Evolutionary conservation across 2,797 vertebrate genomes (phyloP).

Genomic region (Chaunax sp.): DNA sequence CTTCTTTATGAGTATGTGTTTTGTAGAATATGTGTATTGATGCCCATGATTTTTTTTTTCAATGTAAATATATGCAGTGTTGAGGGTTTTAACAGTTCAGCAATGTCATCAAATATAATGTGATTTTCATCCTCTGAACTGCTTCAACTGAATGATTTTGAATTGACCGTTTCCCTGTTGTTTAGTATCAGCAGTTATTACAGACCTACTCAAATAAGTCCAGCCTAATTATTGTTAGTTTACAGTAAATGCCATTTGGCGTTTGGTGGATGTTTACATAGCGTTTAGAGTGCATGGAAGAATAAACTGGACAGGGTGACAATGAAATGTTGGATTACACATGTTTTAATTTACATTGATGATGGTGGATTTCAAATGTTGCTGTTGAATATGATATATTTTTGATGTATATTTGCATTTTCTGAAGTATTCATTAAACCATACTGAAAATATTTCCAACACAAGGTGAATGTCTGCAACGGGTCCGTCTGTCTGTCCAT

Average conservation of each 20-base stretch:
- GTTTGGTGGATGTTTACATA: constrained; percentile 20
- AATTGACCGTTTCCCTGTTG: constrained; percentile 6
- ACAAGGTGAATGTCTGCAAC: constrained; percentile 26
- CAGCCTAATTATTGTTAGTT: constrained; percentile 33
- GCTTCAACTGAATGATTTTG: constrained; percentile 27
- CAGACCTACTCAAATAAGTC: constrained; percentile 28
- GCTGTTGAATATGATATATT: constrained; percentile 50
- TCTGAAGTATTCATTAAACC: constrained; percentile 71
- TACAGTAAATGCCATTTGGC: constrained; percentile 43
- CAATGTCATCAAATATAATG: constrained; percentile 38
- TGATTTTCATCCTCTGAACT: constrained; percentile 33
- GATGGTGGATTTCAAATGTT: constrained; percentile 36
- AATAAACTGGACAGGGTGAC: constrained; percentile 29
- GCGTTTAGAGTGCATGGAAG: constrained; percentile 34
- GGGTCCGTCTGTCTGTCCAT: too few species aligned
- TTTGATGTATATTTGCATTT: constrained; percentile 68
- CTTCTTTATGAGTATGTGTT: constrained; percentile 38
- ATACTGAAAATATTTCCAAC: constrained; percentile 60
- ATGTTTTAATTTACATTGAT: constrained; percentile 41
- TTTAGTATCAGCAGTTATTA: constrained; percentile 29
- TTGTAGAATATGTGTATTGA: constrained; percentile 32
- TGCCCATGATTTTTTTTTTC: constrained; percentile 28
- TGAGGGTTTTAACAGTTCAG: constrained; percentile 39
- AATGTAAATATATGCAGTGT: constrained; percentile 47
- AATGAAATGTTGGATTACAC: constrained; percentile 20